These are phyloP conservation scores for Choristoneura fumiferana DNA, from an alignment of 1,140 invertebrate genomes.

Conservation along the genomic window DNA sequence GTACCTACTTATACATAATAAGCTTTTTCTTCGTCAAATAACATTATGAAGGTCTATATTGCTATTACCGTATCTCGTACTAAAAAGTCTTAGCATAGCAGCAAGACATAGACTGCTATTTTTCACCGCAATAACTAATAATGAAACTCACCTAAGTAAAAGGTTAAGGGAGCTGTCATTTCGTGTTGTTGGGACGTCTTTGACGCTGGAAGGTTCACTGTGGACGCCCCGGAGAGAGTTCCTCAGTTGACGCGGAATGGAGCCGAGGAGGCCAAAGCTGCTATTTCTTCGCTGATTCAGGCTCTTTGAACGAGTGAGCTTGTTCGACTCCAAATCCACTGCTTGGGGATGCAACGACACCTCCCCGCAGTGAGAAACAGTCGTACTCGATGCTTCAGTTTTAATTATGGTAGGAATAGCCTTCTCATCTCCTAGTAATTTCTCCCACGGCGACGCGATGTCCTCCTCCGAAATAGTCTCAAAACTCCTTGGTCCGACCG, in stretches of 20 bases:
- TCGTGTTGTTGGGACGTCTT: conserved; percentile 66
- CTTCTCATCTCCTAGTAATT: conserved; percentile 66
- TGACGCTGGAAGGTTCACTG: conserved; percentile 71
- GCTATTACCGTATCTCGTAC: no score
- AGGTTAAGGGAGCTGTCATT: conserved; percentile 72
- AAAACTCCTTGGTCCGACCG: conserved; percentile 68
- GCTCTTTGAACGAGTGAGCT: conserved; percentile 70
- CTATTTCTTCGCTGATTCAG: conserved; percentile 69
- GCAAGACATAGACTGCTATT: no score
- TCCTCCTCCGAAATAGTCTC: conserved; percentile 76
- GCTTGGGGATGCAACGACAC: conserved; percentile 49
- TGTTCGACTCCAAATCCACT: conserved; percentile 61
- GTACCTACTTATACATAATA: no score
- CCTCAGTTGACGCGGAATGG: conserved; percentile 77
- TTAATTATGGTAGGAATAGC: conserved; percentile 73
- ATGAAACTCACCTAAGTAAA: conserved; percentile 63
- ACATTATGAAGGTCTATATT: no score
- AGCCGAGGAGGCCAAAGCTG: conserved; percentile 68
- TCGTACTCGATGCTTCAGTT: conserved; percentile 67
- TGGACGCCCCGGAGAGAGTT: conserved; percentile 76
- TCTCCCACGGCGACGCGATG: conserved; percentile 71
- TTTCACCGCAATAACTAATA: no score
- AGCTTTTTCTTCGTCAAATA: no score
- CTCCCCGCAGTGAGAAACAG: conserved; percentile 50
- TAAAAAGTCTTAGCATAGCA: no score